These are phyloP conservation scores for Disparrhopalites patrizii DNA, from an alignment of 2,888 invertebrate genomes.

Conservation along the genomic window DNA sequence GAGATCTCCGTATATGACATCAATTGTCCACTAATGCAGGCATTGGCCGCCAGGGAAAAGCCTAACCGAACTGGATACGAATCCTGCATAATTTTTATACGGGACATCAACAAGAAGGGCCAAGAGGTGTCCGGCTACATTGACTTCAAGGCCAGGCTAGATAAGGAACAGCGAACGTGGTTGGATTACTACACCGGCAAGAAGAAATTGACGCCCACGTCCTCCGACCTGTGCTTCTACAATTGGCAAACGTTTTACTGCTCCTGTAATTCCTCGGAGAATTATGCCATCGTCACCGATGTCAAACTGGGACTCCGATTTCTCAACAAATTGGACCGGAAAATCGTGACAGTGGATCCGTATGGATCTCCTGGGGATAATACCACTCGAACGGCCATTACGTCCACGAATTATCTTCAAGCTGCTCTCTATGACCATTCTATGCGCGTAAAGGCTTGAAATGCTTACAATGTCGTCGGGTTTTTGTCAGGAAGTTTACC, in stretches of 20 bases:
- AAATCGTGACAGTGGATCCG: slow-evolving; percentile 70
- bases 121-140: slow-evolving; percentile 82
- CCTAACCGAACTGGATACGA: slow-evolving; percentile 69
- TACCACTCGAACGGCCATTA: slow-evolving; percentile 62
- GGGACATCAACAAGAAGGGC: slow-evolving; percentile 64
- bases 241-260: slow-evolving; percentile 71
- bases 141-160: slow-evolving; percentile 69
- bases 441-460: slow-evolving; percentile 59
- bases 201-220: slow-evolving; percentile 63
- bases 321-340: slow-evolving; percentile 74
- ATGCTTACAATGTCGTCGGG: too few relatives aligned
- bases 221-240: slow-evolving; percentile 70
- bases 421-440: slow-evolving; percentile 77
- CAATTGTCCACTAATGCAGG: slow-evolving; percentile 59
- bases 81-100: slow-evolving; percentile 72
- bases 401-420: slow-evolving; percentile 66
- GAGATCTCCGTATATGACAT: slow-evolving; percentile 13
- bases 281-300: slow-evolving; percentile 72
- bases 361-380: slow-evolving; percentile 61
- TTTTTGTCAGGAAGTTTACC: too few relatives aligned
- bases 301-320: slow-evolving; percentile 69
- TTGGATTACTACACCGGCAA: slow-evolving; percentile 52
- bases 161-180: slow-evolving; percentile 67
- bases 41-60: slow-evolving; percentile 68
- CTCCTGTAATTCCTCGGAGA: slow-evolving; percentile 67